Conservation (phyloP, 2,113 vertebrate species). For the Chaenocephalus aceratus region DNA sequence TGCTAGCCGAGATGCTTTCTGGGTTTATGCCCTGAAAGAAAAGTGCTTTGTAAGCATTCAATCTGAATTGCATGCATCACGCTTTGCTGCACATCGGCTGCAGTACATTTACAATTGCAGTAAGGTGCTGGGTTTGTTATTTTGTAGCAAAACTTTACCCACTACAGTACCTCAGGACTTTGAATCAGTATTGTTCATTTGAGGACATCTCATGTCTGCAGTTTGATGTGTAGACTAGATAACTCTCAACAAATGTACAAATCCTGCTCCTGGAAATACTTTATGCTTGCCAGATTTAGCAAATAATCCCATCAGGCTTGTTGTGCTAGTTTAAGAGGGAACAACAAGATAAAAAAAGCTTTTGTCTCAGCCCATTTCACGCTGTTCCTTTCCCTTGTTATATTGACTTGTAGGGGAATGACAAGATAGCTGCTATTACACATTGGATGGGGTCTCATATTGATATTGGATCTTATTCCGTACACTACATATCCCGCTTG, state of each 20-base stretch:
- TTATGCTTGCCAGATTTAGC: not conserved
- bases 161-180: slow-evolving; percentile 6
- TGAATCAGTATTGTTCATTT: not conserved
- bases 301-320: slow-evolving; percentile 2
- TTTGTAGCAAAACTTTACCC: slow-evolving; percentile 3
- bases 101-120: slow-evolving; percentile 24
- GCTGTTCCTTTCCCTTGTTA: slow-evolving; percentile 5
- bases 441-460: slow-evolving; percentile 46
- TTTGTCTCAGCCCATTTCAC: slow-evolving; percentile 40
- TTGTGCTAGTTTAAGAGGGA: slow-evolving; percentile 19
- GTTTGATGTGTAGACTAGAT: not conserved
- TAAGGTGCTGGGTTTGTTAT: slow-evolving; percentile 10
- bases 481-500: slow-evolving; percentile 42
- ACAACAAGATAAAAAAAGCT: slow-evolving; percentile 15
- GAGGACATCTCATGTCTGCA: not conserved
- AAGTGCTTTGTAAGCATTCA: slow-evolving; percentile 64
- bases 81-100: slow-evolving; percentile 31
- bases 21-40: slow-evolving; percentile 57
- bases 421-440: slow-evolving; percentile 49
- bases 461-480: slow-evolving; percentile 43
- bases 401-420: slow-evolving; percentile 20
- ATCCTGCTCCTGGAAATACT: not conserved
- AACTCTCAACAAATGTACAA: not conserved
- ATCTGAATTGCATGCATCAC: slow-evolving; percentile 40
- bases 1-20: slow-evolving; percentile 44